Percentiles rank a stretch among this genome's conserved stretches.
Conservation (phyloP, 2,797 vertebrate genomes). For the Phyllotis vaccarum region DNA sequence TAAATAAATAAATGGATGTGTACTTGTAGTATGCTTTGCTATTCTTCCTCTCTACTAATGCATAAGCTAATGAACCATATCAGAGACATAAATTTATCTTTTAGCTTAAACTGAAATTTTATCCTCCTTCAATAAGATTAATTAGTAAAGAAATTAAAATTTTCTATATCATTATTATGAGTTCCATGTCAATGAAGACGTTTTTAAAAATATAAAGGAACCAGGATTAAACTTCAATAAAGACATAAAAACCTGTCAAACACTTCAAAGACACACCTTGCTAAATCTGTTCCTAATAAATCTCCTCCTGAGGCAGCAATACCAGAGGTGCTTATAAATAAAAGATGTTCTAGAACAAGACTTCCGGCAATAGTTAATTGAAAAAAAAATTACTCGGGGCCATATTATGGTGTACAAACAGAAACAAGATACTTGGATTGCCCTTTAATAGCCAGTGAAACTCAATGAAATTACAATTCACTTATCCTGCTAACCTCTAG, state of each 20-base stretch:
- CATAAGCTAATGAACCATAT: not conserved
- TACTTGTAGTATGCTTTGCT: not conserved
- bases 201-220: not conserved
- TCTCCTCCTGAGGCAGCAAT: not conserved
- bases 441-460: not conserved
- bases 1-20: not conserved
- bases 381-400: slow-evolving; percentile 56
- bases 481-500: not conserved
- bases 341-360: slow-evolving; percentile 33
- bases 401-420: not conserved
- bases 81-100: not conserved
- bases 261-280: not conserved
- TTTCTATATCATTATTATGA: not conserved
- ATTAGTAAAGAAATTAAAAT: not conserved
- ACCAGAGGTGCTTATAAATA: slow-evolving; percentile 42
- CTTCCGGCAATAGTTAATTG: slow-evolving; percentile 64
- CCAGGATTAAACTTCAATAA: not conserved
- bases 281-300: slow-evolving; percentile 33
- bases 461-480: not conserved
- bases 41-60: not conserved
- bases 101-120: not conserved
- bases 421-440: not conserved
- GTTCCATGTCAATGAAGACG: not conserved
- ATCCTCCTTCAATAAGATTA: not conserved
- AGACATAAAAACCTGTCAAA: slow-evolving; percentile 49